Percentiles rank a stretch among this genome's conserved stretches.
Evolutionary conservation across 1,140 invertebrate species (phyloP).

Genomic region (Acyrthosiphon pisum): DNA sequence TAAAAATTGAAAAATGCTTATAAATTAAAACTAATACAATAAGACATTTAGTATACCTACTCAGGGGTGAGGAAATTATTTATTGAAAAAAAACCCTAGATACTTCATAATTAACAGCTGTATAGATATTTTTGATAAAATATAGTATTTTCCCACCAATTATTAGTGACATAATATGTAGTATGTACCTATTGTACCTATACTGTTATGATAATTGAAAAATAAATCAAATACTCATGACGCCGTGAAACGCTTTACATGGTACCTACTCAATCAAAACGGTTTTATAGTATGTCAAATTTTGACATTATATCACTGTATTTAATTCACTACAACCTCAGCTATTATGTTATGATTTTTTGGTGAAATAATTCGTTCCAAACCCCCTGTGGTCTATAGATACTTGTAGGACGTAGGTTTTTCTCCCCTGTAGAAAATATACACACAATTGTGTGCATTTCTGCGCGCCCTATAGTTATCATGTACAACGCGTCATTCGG

Average conservation of each 20-base stretch:
- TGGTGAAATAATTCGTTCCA: constrained; percentile 7
- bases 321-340: neutral
- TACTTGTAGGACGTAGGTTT: neutral
- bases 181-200: neutral
- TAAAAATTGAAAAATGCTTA: neutral
- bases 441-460: neutral
- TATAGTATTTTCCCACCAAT: neutral
- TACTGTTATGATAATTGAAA: neutral
- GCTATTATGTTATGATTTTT: constrained; percentile 6
- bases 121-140: neutral
- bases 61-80: neutral
- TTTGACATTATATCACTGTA: neutral
- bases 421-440: neutral
- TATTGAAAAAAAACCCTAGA: neutral
- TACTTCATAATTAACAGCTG: neutral
- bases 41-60: neutral
- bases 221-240: neutral
- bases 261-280: neutral
- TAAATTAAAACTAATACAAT: neutral
- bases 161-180: neutral
- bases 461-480: constrained; percentile 30
- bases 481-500: neutral
- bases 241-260: neutral
- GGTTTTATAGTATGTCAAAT: neutral
- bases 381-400: neutral